Base-by-base conservation (phyloP, 30 jellyfish, hydroid and myxozoan species). In the Turritopsis dohrnii region DNA sequence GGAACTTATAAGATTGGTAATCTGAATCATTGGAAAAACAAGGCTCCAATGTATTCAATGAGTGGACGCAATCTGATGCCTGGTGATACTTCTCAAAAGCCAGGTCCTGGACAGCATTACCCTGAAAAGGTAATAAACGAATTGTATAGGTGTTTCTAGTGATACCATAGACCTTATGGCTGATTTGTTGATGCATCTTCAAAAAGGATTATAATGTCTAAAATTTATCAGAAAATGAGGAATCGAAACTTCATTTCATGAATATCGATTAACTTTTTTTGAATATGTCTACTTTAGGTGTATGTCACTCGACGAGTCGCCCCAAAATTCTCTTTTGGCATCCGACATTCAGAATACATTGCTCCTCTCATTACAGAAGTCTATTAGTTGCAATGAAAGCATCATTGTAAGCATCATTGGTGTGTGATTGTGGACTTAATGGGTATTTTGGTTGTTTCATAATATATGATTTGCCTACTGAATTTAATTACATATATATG, bases 261-360 rank as follows among this genome's bases (percentile, higher is more conserved):
- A 41, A 41, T 41, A 41, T 41, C 60, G 60, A 41, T 41, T 41
- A 13, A 13, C 13, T 41, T 41, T 13, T 1, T n/a, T 69, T 0
- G 16, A 7, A 7, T n/a, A 16, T 69, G 9, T 69, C 29, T 69
- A n/a, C 19, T 69, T 23, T 27, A 69, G 77, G 77, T 69, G 19
- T 69, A 69, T 19, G 30, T 69, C 4, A 69, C 77, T 9, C 77
- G 77, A 1, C 16, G 83, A 52, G 31, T 66, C 29, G 92, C 91
- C 29, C 97, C 96, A 54, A 84, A 87, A 85, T 79, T 88, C 65
- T 92, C 97, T 27, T 92, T 92, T 72, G 97, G 97, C 18, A 84
- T 92, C 21, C 96, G 97, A 28, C 97, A 92, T 84, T 92, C 97
- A 16, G 97, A 92, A 53, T 92, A 79, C 86, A 88, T 93, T 8